Conservation (phyloP, 2,888 invertebrate species). For the Netelia inedita region DNA sequence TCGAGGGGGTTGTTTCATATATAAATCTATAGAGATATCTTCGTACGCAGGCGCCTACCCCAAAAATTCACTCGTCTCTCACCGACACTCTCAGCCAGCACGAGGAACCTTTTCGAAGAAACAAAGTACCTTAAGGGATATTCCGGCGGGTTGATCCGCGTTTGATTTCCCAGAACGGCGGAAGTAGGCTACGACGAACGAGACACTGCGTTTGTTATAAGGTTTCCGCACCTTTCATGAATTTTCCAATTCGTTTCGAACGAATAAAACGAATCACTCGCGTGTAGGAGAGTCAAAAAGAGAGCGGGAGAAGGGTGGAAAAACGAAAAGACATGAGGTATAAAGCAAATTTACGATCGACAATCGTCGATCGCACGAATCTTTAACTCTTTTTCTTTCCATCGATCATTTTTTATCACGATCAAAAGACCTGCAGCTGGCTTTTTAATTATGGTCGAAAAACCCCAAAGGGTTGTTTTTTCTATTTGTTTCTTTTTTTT, state of each 20-base stretch:
- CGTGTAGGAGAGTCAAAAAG: neutral
- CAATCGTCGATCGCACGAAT: conserved; percentile 23
- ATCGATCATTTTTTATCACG: neutral
- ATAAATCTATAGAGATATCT: neutral
- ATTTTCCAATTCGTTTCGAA: conserved; percentile 25
- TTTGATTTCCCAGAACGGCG: neutral
- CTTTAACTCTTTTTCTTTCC: conserved; percentile 3
- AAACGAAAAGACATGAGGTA: conserved; percentile 12
- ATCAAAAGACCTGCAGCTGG: neutral
- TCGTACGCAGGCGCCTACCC: conserved; percentile 21
- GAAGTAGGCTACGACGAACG: neutral
- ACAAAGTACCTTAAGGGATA: conserved; percentile 28
- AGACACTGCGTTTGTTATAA: neutral
- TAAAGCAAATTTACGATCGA: conserved; percentile 26
- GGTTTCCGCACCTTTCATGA: neutral
- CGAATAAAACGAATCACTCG: conserved; percentile 36
- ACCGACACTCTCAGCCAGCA: neutral
- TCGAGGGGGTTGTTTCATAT: neutral
- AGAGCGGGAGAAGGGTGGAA: neutral
- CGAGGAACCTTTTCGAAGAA: conserved; percentile 25
- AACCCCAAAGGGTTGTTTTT: neutral
- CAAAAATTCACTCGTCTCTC: conserved; percentile 8
- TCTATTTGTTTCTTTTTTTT: neutral
- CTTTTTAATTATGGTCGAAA: conserved; percentile 11
- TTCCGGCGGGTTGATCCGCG: conserved; percentile 3